phyloP scores from a whole-genome alignment of 2,113 vertebrate species.

The Pyxicephalus adspersus region DNA sequence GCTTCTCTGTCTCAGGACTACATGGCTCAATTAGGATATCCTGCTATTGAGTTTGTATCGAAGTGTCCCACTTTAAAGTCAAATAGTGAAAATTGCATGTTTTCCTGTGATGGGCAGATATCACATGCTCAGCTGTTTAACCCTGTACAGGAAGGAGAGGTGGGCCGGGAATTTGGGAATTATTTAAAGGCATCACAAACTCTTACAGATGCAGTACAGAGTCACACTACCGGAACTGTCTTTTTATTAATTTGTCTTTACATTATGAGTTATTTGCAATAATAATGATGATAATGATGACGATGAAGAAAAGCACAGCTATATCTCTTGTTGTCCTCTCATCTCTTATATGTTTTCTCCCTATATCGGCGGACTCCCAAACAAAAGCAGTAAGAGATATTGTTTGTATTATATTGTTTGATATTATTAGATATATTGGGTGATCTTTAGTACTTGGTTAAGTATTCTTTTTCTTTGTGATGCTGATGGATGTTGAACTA shows the following conservation, averaged over 20 bases:
- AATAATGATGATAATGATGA: not conserved
- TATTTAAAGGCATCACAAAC: constrained; percentile 4
- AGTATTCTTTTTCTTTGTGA: too few relatives aligned
- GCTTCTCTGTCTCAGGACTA: constrained; percentile 5
- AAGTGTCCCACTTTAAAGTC: not conserved
- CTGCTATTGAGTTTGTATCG: constrained; percentile 14
- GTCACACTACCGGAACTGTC: constrained; percentile 9
- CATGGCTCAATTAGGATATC: constrained; percentile 43
- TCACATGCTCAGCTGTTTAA: constrained; percentile 30
- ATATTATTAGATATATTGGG: too few relatives aligned
- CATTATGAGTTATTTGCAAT: not conserved
- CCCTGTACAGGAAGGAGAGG: constrained; percentile 53
- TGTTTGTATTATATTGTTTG: too few relatives aligned
- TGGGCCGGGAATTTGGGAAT: constrained; percentile 11
- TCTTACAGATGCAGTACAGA: not conserved
- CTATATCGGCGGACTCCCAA: not conserved
- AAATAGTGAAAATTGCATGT: constrained; percentile 19
- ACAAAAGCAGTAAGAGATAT: constrained; percentile 15
- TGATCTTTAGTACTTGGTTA: too few relatives aligned
- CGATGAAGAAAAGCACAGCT: constrained; percentile 15
- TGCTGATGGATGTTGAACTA: too few relatives aligned
- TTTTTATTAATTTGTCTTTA: not conserved
- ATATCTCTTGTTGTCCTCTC: not conserved
- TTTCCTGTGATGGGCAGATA: constrained; percentile 41
- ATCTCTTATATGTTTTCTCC: not conserved